phyloP scores from a whole-genome alignment of 2,797 vertebrate species.

The Hemibagrus guttatus region DNA sequence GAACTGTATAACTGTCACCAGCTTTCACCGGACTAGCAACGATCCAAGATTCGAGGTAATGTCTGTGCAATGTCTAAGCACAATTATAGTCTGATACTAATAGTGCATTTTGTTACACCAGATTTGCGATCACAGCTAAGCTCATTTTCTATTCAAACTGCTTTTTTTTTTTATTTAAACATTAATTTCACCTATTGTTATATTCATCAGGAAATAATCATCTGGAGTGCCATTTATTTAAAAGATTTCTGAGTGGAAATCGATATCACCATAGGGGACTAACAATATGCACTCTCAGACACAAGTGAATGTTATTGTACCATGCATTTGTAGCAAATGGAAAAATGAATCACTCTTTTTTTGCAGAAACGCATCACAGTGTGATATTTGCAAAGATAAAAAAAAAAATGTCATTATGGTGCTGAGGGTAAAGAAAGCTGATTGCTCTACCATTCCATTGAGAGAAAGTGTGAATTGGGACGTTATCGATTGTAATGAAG shows the following conservation, averaged over 20 bases:
- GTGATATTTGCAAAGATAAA: not conserved
- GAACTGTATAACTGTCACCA: not conserved
- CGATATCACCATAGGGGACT: not conserved
- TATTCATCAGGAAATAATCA: not conserved
- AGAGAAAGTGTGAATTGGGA: not conserved
- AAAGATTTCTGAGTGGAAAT: not conserved
- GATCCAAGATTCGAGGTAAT: not conserved
- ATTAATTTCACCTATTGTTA: not conserved
- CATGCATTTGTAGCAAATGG: not conserved
- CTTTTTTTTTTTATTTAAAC: no score
- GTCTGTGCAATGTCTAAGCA: not conserved
- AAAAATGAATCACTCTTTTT: not conserved
- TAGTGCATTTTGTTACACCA: not conserved
- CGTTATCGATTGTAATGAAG: slow-evolving; percentile 35
- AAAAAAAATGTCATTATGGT: not conserved
- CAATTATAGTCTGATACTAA: not conserved
- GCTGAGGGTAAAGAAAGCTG: not conserved
- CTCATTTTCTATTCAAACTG: not conserved
- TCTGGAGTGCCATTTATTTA: not conserved
- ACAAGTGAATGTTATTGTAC: not conserved
- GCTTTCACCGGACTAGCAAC: not conserved
- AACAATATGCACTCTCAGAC: no score
- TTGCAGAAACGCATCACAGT: not conserved
- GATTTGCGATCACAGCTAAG: not conserved
- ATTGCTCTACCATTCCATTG: not conserved